Conservation (phyloP, 2,888 invertebrate species). For the Aleiodes testaceus region DNA sequence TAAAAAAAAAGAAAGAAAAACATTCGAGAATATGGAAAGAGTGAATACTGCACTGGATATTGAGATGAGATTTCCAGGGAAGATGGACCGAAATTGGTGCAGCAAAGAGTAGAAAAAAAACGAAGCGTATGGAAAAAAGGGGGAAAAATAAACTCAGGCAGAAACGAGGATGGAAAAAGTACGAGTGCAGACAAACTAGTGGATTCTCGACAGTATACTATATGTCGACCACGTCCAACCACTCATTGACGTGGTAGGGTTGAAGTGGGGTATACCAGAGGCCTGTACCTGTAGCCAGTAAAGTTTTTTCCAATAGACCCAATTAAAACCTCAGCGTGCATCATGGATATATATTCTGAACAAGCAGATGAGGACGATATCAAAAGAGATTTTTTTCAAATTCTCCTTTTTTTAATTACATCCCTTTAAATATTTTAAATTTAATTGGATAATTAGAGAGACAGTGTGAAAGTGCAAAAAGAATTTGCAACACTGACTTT, state of each 20-base stretch:
- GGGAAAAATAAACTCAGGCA: conserved; percentile 1
- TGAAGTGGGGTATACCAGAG: conserved; percentile 30
- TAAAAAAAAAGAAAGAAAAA: conserved; percentile 17
- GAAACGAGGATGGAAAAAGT: conserved; percentile 23
- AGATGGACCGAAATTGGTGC: conserved; percentile 24
- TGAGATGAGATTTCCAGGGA: conserved; percentile 25
- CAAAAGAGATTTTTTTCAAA: conserved; percentile 26
- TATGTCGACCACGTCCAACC: conserved; percentile 39
- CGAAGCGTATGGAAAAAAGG: conserved; percentile 6
- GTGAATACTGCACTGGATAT: conserved; percentile 17
- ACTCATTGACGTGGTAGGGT: conserved; percentile 45
- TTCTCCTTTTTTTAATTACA: conserved; percentile 4
- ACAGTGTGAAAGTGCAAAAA: not conserved
- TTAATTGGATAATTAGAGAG: conserved; percentile 22
- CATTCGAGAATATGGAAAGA: conserved; percentile 13
- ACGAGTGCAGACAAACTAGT: conserved; percentile 36
- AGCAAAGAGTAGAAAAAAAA: conserved; percentile 11
- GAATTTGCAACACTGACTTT: not conserved
- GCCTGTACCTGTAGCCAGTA: conserved; percentile 34
- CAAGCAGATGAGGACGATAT: conserved; percentile 33
- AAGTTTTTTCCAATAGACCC: conserved; percentile 54
- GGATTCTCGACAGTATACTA: conserved; percentile 26
- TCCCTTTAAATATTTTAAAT: too few relatives aligned
- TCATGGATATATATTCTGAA: conserved; percentile 34
- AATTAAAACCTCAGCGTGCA: conserved; percentile 50